phyloP scores from a whole-genome alignment of 2,888 invertebrate genomes.

The Hydroisotoma schaefferi region DNA sequence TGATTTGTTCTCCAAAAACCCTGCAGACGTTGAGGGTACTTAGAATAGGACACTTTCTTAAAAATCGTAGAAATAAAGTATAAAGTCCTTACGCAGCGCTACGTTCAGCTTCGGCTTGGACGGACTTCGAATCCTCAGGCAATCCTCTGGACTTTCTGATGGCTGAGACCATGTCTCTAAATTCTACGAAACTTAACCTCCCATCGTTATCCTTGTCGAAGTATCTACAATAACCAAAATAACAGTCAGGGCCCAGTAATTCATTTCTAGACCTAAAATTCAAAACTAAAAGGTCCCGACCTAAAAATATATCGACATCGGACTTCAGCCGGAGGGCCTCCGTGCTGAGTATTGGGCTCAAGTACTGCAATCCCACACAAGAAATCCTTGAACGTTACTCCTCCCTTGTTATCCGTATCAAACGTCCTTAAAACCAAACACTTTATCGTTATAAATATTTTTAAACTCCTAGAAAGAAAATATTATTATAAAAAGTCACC shows the following conservation, averaged over 20 bases:
- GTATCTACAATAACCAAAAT: slow-evolving; percentile 56
- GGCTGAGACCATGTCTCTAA: slow-evolving; percentile 60
- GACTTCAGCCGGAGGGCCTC: slow-evolving; percentile 63
- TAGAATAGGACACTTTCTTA: too few species aligned
- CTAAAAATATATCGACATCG: slow-evolving; percentile 67
- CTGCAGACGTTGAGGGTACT: too few species aligned
- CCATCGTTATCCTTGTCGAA: slow-evolving; percentile 59
- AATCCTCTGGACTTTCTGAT: slow-evolving; percentile 58
- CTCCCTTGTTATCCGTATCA: slow-evolving; percentile 57
- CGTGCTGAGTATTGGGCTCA: slow-evolving; percentile 65
- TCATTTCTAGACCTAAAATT: background rate
- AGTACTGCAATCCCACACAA: slow-evolving; percentile 63
- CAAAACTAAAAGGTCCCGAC: slow-evolving; percentile 52
- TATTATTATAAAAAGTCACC: slow-evolving; percentile 12
- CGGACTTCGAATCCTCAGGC: slow-evolving; percentile 57
- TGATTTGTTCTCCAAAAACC: slow-evolving; percentile 51
- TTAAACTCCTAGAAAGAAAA: background rate
- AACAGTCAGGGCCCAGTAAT: background rate
- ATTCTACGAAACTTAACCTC: slow-evolving; percentile 59
- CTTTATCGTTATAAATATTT: background rate
- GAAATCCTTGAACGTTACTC: slow-evolving; percentile 59
- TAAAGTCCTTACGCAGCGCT: slow-evolving; percentile 51
- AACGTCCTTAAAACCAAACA: slow-evolving; percentile 56
- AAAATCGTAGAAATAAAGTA: background rate
- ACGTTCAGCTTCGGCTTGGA: slow-evolving; percentile 59